Percentiles rank a stretch among this genome's conserved stretches.
Evolutionary conservation across 2,888 invertebrate genomes (phyloP).

Genomic region (Sipunculus nudus): DNA sequence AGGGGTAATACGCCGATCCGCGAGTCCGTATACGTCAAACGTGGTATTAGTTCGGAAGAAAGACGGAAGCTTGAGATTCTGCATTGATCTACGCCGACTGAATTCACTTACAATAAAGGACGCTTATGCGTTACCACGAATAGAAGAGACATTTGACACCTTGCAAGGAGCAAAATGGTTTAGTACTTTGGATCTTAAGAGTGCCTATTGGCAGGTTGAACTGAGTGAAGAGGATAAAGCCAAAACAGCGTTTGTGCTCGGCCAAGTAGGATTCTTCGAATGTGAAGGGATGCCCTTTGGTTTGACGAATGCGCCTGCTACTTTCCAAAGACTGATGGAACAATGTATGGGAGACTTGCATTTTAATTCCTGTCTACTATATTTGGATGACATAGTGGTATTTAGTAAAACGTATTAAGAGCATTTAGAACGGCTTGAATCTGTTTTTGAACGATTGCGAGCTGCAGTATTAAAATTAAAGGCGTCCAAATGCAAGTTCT

Average conservation of each 20-base stretch:
- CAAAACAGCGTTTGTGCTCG: background rate
- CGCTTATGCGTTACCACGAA: background rate
- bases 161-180: background rate
- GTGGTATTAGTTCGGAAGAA: background rate
- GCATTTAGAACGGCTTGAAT: too few relatives aligned
- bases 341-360: too few relatives aligned
- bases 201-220: background rate
- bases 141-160: background rate
- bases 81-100: background rate
- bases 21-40: background rate
- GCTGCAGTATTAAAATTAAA: too few relatives aligned
- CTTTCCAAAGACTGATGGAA: conserved; percentile 11
- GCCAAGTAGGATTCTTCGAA: conserved; percentile 2
- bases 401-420: too few relatives aligned
- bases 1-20: background rate
- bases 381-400: too few relatives aligned
- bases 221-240: background rate
- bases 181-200: background rate
- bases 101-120: background rate
- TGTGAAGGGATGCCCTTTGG: conserved; percentile 14
- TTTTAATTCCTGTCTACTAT: too few relatives aligned
- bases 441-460: too few relatives aligned
- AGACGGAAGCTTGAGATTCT: background rate
- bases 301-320: conserved; percentile 8
- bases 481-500: too few relatives aligned